phyloP scores from a whole-genome alignment of 1,140 invertebrate species.

The Maconellicoccus hirsutus region DNA sequence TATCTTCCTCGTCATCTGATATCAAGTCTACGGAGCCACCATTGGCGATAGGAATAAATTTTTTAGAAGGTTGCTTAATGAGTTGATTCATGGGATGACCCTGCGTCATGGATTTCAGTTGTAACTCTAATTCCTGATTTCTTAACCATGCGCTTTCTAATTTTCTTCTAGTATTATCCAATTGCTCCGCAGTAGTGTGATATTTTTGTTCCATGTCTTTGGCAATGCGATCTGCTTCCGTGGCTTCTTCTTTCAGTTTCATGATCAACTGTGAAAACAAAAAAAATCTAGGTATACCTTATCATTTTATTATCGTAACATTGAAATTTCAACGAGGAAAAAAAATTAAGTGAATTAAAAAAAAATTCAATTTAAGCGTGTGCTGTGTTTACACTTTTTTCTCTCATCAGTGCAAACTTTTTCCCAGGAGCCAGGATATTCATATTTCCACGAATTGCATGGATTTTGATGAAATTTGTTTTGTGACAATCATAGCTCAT shows the following conservation, averaged over 20 bases:
- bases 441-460: too few relatives aligned
- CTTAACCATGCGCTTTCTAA: slow-evolving; percentile 64
- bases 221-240: slow-evolving; percentile 58
- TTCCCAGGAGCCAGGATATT: too few relatives aligned
- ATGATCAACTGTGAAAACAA: slow-evolving; percentile 30
- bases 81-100: slow-evolving; percentile 27
- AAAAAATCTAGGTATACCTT: slow-evolving; percentile 14
- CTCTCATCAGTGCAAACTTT: too few relatives aligned
- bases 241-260: slow-evolving; percentile 57
- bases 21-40: slow-evolving; percentile 26
- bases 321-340: slow-evolving; percentile 4
- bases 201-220: slow-evolving; percentile 70
- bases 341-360: neutral
- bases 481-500: too few relatives aligned
- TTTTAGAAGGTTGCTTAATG: slow-evolving; percentile 31
- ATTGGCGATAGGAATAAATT: slow-evolving; percentile 28
- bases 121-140: slow-evolving; percentile 57
- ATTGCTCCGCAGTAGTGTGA: slow-evolving; percentile 54
- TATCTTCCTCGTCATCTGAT: slow-evolving; percentile 25
- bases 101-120: slow-evolving; percentile 37
- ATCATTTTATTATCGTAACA: too few relatives aligned
- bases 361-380: too few relatives aligned
- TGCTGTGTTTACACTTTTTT: too few relatives aligned
- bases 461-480: too few relatives aligned
- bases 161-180: slow-evolving; percentile 60